Base-by-base conservation (phyloP, 2,113 vertebrate genomes). In the Chaenogobius annularis region DNA sequence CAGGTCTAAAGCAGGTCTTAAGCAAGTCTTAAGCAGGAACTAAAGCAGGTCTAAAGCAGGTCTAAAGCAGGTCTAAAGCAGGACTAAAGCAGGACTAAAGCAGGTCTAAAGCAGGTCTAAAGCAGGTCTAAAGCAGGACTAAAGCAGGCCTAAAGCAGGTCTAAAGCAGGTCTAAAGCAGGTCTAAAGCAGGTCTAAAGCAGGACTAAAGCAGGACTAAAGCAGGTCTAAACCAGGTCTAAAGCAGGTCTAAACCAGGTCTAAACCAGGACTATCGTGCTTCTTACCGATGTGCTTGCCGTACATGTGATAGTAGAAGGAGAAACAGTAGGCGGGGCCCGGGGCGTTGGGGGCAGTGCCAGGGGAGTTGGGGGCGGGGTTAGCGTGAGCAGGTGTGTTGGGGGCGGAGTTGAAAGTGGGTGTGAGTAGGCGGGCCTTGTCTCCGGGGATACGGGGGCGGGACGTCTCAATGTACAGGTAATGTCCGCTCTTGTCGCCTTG, bases 271-370 rank as follows among this genome's bases (percentile, higher is more conserved):
- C 7, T 50, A 1, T 7, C 19, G 35, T 0, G 26, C 47, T 96
- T 79, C 93, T 91, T 83, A 99, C 97, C 96, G 90, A 98, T 96
- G 90, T 98, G 96, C 70, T 96, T 96, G 73, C 97, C 97, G 73
- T 98, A 96, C 97, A 99, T 99, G 90, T 99, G 96, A 83, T 98
- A 98, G 90, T 94, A 98, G 94, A 98, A 98, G 83, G 95, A 93
- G 78, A 98, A 93, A 63, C 97, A 98, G 43, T 98, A 98, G 1
- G 94, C 92, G 1, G 94, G 94, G 83, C 84, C 95, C 0, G 94
- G 94, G 83, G 83, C 94, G 0, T 88, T 90, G 55, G 90, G 55
- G 90, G 92, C 0, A 87, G 88, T 52, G 93, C 86, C 43, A 0
- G 94, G 93, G 0, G 95, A 94, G 0, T 94, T 89, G 66, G 94